These are phyloP conservation scores for Brenthis hecate DNA, from an alignment of 2,888 invertebrate species.

Conservation along the genomic window DNA sequence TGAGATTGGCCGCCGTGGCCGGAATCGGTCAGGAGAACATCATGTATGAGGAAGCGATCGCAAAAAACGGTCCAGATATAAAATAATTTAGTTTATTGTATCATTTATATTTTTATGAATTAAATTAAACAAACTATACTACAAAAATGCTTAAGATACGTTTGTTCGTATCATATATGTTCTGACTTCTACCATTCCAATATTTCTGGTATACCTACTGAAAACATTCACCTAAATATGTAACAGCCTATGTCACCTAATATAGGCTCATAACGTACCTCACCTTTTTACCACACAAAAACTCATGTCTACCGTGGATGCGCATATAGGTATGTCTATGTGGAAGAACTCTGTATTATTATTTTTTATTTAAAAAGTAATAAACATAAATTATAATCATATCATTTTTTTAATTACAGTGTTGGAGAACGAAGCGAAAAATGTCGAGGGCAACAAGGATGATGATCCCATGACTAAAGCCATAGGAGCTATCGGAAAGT, in stretches of 20 bases:
- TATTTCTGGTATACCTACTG: no score
- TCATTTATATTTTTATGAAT: not conserved
- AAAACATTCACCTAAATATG: no score
- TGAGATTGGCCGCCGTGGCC: no score
- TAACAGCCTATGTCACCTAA: no score
- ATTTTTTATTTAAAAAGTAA: not conserved
- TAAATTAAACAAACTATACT: no score
- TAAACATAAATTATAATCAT: not conserved
- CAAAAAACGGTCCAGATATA: not conserved
- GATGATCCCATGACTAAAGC: conserved; percentile 86
- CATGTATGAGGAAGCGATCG: not conserved
- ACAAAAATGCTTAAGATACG: no score
- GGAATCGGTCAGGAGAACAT: no score
- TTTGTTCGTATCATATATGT: no score
- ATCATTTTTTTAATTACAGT: conserved; percentile 55
- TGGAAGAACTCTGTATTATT: not conserved
- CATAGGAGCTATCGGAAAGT: conserved; percentile 87
- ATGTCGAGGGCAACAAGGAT: conserved; percentile 54
- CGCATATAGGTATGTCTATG: not conserved
- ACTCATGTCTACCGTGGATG: no score
- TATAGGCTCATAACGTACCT: no score
- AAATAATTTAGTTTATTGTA: not conserved
- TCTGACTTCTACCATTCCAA: no score
- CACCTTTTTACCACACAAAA: no score
- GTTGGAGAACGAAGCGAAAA: conserved; percentile 66